Evolutionary conservation across 2,113 vertebrate species (phyloP), one percentile per base, ranked within the genome.

Genomic region (Brachypodius melanocephalos): DNA sequence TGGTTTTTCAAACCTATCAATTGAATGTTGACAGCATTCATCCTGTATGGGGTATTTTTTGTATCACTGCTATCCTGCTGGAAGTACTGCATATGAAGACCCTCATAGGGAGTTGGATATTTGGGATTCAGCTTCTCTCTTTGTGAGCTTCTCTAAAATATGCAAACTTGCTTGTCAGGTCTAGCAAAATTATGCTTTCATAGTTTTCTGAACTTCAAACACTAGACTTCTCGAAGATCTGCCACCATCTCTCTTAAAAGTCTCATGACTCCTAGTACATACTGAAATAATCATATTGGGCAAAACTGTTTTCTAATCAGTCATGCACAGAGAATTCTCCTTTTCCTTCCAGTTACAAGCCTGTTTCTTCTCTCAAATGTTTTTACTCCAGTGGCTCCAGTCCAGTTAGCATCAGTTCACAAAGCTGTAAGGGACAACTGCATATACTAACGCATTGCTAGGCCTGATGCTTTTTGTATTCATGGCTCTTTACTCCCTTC

Each of bases 321-420:
- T 66, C 21, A 31, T 12, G 34, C 34, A 73, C 16, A 54, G 67
- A 93, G 55, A 92, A 80, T 90, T 93, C 55, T 86, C n/a, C 38
- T 67, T 88, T 71, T 61, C 51, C 21, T 68, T 75, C 74, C 55
- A 88, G 67, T 74, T 79, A 88, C 59, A 69, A 89, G 89, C 36
- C 61, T 86, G 40, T 63, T 88, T 88, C 86, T 93, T 78, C 59
- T 93, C 75, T 92, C 75, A 90, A 68, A 45, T 90, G 59, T 63
- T 85, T 90, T 86, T 77, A 93, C 32, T 86, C 45, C 19, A 29
- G 46, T 92, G 79, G 88, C 88, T 86, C 7, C 58, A 66, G 18
- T 54, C 82, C 88, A 83, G 79, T 49, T 73, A 73, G 17, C 42
- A 61, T 31, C 9, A 21, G 34, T 20, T 76, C 66, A 88, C 38